A percentile compares a stretch with the other conserved stretches of the same genome.
These are phyloP conservation scores for Microctonus aethiopoides DNA, from an alignment of 2,888 invertebrate genomes.

Conservation along the genomic window DNA sequence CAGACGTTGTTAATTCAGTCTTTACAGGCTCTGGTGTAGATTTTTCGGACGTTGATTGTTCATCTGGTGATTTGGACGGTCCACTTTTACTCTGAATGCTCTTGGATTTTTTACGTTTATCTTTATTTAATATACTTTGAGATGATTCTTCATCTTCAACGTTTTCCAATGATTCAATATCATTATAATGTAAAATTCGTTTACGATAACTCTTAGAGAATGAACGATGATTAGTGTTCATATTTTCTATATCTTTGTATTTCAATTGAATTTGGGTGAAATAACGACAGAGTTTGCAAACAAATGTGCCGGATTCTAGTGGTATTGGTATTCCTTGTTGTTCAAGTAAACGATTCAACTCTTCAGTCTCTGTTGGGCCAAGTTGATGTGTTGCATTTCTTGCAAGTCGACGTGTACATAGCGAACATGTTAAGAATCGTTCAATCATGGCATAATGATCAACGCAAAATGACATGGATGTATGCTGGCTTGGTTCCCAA, in stretches of 20 bases:
- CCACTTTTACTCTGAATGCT: constrained; percentile 34
- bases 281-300: constrained; percentile 85
- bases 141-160: constrained; percentile 69
- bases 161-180: constrained; percentile 75
- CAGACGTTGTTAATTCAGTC: constrained; percentile 46
- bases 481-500: constrained; percentile 65
- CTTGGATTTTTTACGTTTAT: constrained; percentile 51
- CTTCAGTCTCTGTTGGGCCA: constrained; percentile 71
- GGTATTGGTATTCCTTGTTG: constrained; percentile 77
- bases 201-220: constrained; percentile 75
- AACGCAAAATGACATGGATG: constrained; percentile 68
- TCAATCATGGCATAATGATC: constrained; percentile 78
- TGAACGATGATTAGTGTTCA: constrained; percentile 67
- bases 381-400: constrained; percentile 81
- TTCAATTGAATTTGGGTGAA: constrained; percentile 80
- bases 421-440: constrained; percentile 80
- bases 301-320: constrained; percentile 77
- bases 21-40: constrained; percentile 52
- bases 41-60: constrained; percentile 57
- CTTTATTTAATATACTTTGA: constrained; percentile 45
- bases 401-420: constrained; percentile 81
- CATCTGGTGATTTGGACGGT: constrained; percentile 45
- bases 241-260: constrained; percentile 66
- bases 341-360: constrained; percentile 69
- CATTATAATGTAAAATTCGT: constrained; percentile 80